Conservation (phyloP, 2,113 vertebrate genomes). For the Neolamprologus caudopunctatus region DNA sequence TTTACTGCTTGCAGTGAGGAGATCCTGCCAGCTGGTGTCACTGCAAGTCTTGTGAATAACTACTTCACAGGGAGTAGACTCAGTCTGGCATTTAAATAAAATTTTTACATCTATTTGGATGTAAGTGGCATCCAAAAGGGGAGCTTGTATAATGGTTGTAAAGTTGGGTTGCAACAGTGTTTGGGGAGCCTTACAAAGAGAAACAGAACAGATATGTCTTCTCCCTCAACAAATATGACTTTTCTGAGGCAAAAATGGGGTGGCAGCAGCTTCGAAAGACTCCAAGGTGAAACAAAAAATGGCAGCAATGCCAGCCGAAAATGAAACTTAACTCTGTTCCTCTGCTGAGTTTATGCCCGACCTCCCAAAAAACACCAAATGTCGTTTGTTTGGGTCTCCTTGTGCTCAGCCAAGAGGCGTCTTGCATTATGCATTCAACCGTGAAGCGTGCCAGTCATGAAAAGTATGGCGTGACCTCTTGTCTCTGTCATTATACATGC, state of each 20-base stretch:
- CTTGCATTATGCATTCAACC: constrained; percentile 44
- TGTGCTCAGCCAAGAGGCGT: constrained; percentile 23
- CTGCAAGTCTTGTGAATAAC: constrained; percentile 47
- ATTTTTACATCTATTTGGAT: constrained; percentile 57
- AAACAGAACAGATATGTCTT: constrained; percentile 17
- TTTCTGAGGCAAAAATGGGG: background rate
- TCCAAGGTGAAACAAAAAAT: background rate
- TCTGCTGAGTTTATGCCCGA: constrained; percentile 36
- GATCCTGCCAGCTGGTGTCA: constrained; percentile 60
- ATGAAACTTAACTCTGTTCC: constrained; percentile 16
- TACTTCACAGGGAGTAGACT: background rate
- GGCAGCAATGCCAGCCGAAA: background rate
- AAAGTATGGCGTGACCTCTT: background rate
- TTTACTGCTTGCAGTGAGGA: constrained; percentile 4
- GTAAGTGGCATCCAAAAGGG: constrained; percentile 41
- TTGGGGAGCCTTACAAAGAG: constrained; percentile 3
- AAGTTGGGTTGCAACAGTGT: constrained; percentile 34
- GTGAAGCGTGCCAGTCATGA: constrained; percentile 4
- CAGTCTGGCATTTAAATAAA: constrained; percentile 40
- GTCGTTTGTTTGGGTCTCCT: constrained; percentile 33
- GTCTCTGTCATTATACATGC: background rate
- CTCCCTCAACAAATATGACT: background rate
- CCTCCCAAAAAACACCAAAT: constrained; percentile 49
- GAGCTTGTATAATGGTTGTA: constrained; percentile 38
- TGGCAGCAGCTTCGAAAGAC: background rate